phyloP scores from a whole-genome alignment of 2,797 vertebrate species.

The Cephalopachus bancanus region DNA sequence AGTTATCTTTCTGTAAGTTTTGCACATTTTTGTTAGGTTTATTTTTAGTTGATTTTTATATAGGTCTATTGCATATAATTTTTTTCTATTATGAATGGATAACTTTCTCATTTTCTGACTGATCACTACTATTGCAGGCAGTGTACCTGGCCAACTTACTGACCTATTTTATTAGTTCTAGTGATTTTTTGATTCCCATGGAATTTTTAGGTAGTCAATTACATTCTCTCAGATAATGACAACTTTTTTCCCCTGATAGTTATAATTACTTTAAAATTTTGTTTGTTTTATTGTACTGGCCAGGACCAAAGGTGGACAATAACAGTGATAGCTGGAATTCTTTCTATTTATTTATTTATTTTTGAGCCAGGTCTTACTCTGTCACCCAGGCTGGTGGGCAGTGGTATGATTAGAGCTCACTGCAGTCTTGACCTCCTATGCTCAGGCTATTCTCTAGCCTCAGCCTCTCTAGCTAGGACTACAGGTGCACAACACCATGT shows the following conservation, averaged over 20 bases:
- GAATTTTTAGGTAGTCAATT: not conserved
- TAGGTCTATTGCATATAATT: not conserved
- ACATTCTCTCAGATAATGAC: not conserved
- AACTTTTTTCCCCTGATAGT: not conserved
- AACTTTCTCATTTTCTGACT: not conserved
- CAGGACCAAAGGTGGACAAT: not conserved
- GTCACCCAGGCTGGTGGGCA: too few relatives aligned
- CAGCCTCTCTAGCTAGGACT: too few relatives aligned
- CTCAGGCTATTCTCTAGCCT: too few relatives aligned
- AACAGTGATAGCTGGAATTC: not conserved
- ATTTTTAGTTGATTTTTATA: not conserved
- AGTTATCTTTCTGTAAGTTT: not conserved
- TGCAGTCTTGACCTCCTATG: too few relatives aligned
- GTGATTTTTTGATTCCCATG: conserved; percentile 34
- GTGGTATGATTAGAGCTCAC: too few relatives aligned
- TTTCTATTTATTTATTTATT: not conserved
- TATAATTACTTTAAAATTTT: not conserved
- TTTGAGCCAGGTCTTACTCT: too few relatives aligned
- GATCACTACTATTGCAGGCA: not conserved
- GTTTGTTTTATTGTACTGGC: not conserved
- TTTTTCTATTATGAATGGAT: conserved; percentile 16
- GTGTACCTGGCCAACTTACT: not conserved
- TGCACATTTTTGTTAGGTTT: not conserved
- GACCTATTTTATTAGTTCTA: not conserved
- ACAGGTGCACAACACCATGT: too few relatives aligned